These are phyloP conservation scores for Holothuria scabra DNA, from an alignment of 53 echinoderm and acorn worm species.

Conservation along the genomic window DNA sequence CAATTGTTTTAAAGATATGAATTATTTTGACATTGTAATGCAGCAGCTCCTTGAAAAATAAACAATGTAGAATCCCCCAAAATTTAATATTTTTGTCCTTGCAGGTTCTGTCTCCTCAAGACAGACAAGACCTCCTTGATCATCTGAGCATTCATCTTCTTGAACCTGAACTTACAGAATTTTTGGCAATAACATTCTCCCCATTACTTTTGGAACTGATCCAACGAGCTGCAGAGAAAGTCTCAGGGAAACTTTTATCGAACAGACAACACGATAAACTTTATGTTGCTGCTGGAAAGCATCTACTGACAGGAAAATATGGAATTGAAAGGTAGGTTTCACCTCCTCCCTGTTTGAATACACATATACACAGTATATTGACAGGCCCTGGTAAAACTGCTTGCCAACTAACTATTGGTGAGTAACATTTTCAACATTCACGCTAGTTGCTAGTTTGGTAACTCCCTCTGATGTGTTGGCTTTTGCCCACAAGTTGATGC, in stretches of 20 bases:
- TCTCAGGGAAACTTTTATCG: constrained; percentile 42
- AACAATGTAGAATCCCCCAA: too few species aligned
- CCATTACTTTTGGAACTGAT: constrained; percentile 77
- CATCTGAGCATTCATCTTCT: constrained; percentile 61
- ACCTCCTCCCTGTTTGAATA: too few species aligned
- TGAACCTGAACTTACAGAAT: constrained; percentile 64
- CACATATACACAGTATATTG: background rate
- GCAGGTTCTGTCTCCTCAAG: constrained; percentile 43
- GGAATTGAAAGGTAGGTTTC: constrained; percentile 50
- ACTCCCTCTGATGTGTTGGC: too few species aligned
- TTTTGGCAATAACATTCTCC: constrained; percentile 70
- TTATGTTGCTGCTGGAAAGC: constrained; percentile 63
- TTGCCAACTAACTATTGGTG: too few species aligned
- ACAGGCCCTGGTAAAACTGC: too few species aligned
- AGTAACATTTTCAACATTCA: too few species aligned
- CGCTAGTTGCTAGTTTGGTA: too few species aligned
- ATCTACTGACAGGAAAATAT: constrained; percentile 60
- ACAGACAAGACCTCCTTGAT: constrained; percentile 67
- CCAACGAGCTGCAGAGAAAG: constrained; percentile 57
- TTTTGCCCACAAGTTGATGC: too few species aligned
- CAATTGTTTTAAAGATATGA: too few species aligned
- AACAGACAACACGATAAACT: constrained; percentile 68
- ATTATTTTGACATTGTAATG: too few species aligned
- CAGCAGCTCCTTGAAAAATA: too few species aligned
- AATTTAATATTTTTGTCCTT: background rate